Evolutionary conservation across 2,797 vertebrate species (phyloP), one percentile per base, ranked within the genome.

Genomic region (Pipistrellus kuhlii): DNA sequence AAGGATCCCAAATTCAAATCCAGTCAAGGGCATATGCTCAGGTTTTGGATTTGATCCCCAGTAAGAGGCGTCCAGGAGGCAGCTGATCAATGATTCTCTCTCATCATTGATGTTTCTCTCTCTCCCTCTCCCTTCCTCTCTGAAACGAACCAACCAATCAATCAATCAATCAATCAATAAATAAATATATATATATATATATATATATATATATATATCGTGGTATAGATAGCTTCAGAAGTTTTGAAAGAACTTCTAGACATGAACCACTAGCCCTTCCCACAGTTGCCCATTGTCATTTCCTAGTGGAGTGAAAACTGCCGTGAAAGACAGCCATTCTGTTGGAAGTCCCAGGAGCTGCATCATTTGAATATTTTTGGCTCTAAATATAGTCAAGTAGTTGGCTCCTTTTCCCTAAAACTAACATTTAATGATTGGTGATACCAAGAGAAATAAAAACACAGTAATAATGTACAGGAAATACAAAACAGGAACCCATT

Each of bases 401-500:
- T 92, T 87, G 92, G 20, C 64, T 32, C 55, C 88, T 83, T 81
- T 93, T 23, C 25, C 30, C 12, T 21, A 90, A 97, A 80, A 92
- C 62, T 81, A 96, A 93, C 72, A 51, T 27, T 69, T 85, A 94
- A 32, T 90, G 77, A 95, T 89, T 32, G 85, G 73, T 48, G 51
- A 86, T 80, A 82, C 71, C 17, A 83, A 95, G 73, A 95, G 87
- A 73, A 95, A 69, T 91, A 85, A 93, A 85, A 85, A 48, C 48
- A 85, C 17, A 53, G 76, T 35, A 85, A 53, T 94, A 44, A 95
- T 96, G 84, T 85, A 77, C 96, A 97, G 96, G 98, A 98, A 98
- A 96, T 1, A 21, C 64, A 96, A 90, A 97, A 97, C 97, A 98
- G 96, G 97, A 98, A 93, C 85, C 95, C 90, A 97, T 73, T 98